phyloP scores from a whole-genome alignment of 2,113 vertebrate species.

The Myanophis thanlyinensis region DNA sequence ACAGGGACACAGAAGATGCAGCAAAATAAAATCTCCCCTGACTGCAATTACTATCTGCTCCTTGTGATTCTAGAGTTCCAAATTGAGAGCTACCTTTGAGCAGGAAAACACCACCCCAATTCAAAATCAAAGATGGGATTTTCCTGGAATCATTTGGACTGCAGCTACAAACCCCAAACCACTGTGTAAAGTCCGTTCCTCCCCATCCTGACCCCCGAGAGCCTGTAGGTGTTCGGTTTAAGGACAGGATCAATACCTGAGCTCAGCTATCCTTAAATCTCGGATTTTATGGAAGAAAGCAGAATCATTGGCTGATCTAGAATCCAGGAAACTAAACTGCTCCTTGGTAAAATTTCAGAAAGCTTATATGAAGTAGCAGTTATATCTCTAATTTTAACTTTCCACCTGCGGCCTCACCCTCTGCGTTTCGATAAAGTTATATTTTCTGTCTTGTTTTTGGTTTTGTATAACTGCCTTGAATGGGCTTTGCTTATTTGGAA shows the following conservation, averaged over 20 bases:
- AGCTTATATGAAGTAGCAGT: not conserved
- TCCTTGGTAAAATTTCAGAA: not conserved
- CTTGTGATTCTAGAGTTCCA: not conserved
- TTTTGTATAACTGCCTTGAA: not conserved
- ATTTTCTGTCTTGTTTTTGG: not conserved
- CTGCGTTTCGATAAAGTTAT: not conserved
- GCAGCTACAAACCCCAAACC: not conserved
- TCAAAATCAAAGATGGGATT: not conserved
- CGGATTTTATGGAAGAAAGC: not conserved
- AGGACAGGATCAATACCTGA: not conserved
- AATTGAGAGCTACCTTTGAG: not conserved
- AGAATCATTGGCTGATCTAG: not conserved
- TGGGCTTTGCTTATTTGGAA: not conserved
- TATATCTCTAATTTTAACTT: not conserved
- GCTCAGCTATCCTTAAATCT: not conserved
- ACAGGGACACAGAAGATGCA: not conserved
- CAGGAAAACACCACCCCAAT: not conserved
- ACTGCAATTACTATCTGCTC: not conserved
- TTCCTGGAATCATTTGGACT: not conserved
- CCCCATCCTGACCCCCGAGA: not conserved
- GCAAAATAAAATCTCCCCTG: not conserved
- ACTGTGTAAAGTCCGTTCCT: not conserved
- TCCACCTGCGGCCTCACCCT: no score
- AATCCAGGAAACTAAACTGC: not conserved
- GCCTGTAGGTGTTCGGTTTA: not conserved